Evolutionary conservation across 1,140 invertebrate genomes (phyloP).

Genomic region (Aphis craccivora): DNA sequence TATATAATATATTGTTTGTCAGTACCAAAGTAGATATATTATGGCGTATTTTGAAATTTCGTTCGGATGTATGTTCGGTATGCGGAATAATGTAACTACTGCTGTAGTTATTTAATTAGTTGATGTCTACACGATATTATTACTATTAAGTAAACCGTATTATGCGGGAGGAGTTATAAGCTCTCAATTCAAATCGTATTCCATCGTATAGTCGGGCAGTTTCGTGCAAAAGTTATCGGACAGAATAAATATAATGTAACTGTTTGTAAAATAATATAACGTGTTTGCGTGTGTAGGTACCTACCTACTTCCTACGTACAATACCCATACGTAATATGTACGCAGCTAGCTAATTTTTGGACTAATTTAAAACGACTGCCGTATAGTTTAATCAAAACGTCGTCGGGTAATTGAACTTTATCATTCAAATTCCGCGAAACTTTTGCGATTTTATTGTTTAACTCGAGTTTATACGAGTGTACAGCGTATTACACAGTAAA

Average conservation of each 20-base stretch:
- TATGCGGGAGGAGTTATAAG: neutral
- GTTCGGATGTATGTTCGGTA: neutral
- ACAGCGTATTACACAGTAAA: neutral
- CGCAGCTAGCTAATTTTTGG: neutral
- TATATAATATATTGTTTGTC: too few relatives aligned
- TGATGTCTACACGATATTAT: neutral
- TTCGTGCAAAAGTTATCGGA: neutral
- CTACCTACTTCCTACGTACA: neutral
- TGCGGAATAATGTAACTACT: neutral
- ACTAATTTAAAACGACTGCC: neutral
- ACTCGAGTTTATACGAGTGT: neutral
- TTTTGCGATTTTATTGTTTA: neutral
- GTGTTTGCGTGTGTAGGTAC: neutral
- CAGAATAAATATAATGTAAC: neutral
- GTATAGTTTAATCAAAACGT: constrained; percentile 15
- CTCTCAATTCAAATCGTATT: neutral
- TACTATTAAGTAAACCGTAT: neutral
- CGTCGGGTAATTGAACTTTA: neutral
- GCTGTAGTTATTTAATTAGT: neutral
- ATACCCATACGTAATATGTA: neutral
- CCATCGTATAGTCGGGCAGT: neutral
- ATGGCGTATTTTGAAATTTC: neutral
- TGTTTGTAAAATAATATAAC: neutral
- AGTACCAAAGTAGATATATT: too few relatives aligned
- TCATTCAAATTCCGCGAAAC: neutral